Evolutionary conservation across 2,113 vertebrate genomes (phyloP).

Genomic region (Myotis yumanensis): DNA sequence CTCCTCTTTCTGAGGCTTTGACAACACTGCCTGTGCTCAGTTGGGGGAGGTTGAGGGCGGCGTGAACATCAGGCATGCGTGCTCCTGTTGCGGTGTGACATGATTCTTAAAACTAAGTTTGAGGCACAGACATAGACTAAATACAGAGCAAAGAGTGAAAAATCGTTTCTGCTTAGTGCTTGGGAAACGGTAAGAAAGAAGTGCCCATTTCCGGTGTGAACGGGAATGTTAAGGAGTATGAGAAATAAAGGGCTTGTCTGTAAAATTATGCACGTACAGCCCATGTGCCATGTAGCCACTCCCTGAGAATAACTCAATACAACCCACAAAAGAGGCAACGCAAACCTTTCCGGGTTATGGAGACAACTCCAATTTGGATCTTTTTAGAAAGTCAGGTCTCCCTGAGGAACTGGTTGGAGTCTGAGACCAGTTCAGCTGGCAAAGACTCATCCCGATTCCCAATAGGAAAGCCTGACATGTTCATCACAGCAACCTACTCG

Average conservation of each 20-base stretch:
- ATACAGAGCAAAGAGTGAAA: neutral
- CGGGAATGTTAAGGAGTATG: constrained; percentile 13
- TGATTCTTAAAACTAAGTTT: neutral
- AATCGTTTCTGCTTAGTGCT: neutral
- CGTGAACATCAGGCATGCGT: accelerated
- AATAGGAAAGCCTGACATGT: neutral
- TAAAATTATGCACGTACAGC: constrained; percentile 15
- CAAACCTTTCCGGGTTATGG: constrained; percentile 51
- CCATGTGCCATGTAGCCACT: neutral
- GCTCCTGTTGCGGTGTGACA: neutral
- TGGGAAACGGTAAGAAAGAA: neutral
- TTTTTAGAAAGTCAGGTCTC: constrained; percentile 22
- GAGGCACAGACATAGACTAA: neutral
- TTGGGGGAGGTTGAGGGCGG: neutral
- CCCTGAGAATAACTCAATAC: neutral
- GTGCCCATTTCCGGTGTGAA: neutral
- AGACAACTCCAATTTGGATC: neutral
- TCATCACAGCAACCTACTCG: neutral
- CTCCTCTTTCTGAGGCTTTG: neutral
- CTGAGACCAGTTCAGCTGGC: neutral
- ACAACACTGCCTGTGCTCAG: neutral
- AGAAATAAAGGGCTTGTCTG: constrained; percentile 29
- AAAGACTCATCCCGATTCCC: neutral
- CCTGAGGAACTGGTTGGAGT: constrained; percentile 1
- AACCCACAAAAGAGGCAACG: constrained; percentile 25